These are phyloP conservation scores for Eidolon dupreanum DNA, from an alignment of 2,797 vertebrate genomes.

Conservation along the genomic window DNA sequence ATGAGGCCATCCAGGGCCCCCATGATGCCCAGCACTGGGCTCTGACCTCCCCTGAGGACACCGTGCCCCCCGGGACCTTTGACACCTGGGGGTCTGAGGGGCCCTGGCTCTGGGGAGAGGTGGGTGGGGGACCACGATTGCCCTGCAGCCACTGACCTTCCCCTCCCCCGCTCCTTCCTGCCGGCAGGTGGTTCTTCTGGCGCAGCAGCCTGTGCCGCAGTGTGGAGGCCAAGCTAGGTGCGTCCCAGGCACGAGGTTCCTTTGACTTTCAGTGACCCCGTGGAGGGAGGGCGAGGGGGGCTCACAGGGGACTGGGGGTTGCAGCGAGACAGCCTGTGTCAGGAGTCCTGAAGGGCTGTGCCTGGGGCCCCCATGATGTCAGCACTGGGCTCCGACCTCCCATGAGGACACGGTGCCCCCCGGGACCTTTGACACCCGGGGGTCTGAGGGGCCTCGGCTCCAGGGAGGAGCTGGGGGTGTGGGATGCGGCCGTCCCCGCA, in stretches of 20 bases:
- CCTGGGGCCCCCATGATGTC: not conserved
- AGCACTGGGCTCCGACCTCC: constrained; percentile 35
- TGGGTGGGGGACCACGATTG: fast-evolving
- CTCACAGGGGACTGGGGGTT: not conserved
- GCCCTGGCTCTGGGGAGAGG: not conserved
- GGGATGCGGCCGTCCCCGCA: fast-evolving
- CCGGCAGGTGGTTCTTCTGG: not conserved
- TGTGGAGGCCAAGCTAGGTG: not conserved
- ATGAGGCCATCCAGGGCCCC: not conserved
- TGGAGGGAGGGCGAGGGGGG: not conserved
- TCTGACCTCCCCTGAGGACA: constrained; percentile 54
- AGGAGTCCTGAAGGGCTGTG: not conserved
- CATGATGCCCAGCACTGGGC: constrained; percentile 75
- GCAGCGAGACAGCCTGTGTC: not conserved
- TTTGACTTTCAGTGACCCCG: not conserved
- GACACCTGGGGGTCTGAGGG: constrained; percentile 53
- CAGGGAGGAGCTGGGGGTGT: too few species aligned
- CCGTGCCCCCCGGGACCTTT: not conserved
- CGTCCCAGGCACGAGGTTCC: too few species aligned
- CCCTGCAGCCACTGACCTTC: not conserved
- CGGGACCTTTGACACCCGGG: constrained; percentile 58
- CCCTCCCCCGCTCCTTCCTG: not conserved
- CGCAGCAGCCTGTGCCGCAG: fast-evolving
- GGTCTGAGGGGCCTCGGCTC: constrained; percentile 17
- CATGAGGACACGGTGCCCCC: constrained; percentile 10